Base-by-base conservation (phyloP, 2,797 vertebrate species). In the Cygnus olor region DNA sequence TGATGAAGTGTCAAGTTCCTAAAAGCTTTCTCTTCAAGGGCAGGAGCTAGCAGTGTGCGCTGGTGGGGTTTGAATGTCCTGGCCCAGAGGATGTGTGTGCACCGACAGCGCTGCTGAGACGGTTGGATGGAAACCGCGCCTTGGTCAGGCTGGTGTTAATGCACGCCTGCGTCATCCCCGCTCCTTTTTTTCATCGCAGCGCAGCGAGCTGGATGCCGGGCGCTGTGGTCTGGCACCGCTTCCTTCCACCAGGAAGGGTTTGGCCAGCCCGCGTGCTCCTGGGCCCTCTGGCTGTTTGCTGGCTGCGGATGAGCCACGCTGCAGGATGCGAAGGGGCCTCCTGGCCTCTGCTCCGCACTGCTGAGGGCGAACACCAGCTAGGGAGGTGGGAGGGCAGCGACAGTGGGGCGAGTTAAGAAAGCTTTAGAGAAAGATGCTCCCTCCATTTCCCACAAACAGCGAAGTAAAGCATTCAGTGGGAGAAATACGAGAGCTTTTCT, bases 321-420 rank as follows among this genome's bases (percentile, higher is more conserved):
- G 81, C 8, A 94, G 90, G 94, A 76, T 91, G 93, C 51, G 63
- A 70, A 83, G 8, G 4, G 42, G 24, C 27, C 65, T 90, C 44
- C 72, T 30, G 80, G 64, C 56, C 45, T 57, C 83, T 66, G 65
- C 45, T 65, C 34, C 64, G 40, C 64, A 78, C 93, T 93, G 86
- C 93, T 63, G 36, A 27, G 65, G 81, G 72, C 65, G 61, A 81
- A 78, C 68, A 92, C 7, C 65, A 85, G 80, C 72, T 63, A 53
- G 87, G 42, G 61, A 70, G 54, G 78, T 2, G 3, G n/a, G 51
- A 95, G 66, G 53, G 77, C 32, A 71, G 25, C 64, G 38, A 51
- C 51, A 80, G 76, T 5, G 16, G 87, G 63, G 80, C 88, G 53
- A 69, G 27, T 61, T 63, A 14, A 56, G 76, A 83, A 71, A 64